These are phyloP conservation scores for Gnatocerus cornutus DNA, from an alignment of 2,888 invertebrate species.

Conservation along the genomic window DNA sequence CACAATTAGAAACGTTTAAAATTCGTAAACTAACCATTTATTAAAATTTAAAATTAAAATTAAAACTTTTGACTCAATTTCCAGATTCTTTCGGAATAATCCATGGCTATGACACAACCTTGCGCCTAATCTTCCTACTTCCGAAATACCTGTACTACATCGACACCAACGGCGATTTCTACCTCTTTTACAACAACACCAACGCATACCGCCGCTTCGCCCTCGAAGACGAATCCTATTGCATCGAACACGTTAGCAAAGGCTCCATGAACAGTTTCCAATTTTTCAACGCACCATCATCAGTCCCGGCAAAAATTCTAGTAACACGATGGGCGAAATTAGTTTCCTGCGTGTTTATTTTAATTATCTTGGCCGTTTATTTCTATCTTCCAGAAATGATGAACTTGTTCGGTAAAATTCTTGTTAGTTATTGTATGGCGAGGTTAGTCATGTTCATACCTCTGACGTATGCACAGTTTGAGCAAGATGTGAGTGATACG, in stretches of 20 bases:
- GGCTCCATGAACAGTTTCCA: constrained; percentile 25
- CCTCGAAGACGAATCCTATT: constrained; percentile 47
- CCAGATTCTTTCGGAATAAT: constrained; percentile 52
- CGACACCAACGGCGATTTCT: constrained; percentile 52
- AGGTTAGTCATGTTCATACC: constrained; percentile 54
- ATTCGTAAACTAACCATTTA: too few relatives aligned
- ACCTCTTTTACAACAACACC: constrained; percentile 43
- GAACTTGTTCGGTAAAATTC: constrained; percentile 61
- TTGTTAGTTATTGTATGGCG: constrained; percentile 60
- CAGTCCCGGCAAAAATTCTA: constrained; percentile 54
- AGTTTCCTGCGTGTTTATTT: constrained; percentile 58
- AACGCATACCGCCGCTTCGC: constrained; percentile 32
- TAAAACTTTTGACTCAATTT: constrained; percentile 31
- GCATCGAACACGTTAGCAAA: constrained; percentile 49
- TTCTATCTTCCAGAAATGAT: constrained; percentile 57
- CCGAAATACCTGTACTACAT: constrained; percentile 46
- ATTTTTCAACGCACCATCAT: constrained; percentile 46
- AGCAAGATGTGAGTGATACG: constrained; percentile 10
- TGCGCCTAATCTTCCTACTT: constrained; percentile 45
- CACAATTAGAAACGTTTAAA: too few relatives aligned
- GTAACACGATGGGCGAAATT: constrained; percentile 57
- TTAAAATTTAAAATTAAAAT: too few relatives aligned
- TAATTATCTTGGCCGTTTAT: constrained; percentile 59
- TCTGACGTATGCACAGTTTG: constrained; percentile 54
- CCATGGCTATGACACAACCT: constrained; percentile 42